These are phyloP conservation scores for Chaetorhynchus papuensis DNA, from an alignment of 2,113 vertebrate genomes.

Conservation along the genomic window DNA sequence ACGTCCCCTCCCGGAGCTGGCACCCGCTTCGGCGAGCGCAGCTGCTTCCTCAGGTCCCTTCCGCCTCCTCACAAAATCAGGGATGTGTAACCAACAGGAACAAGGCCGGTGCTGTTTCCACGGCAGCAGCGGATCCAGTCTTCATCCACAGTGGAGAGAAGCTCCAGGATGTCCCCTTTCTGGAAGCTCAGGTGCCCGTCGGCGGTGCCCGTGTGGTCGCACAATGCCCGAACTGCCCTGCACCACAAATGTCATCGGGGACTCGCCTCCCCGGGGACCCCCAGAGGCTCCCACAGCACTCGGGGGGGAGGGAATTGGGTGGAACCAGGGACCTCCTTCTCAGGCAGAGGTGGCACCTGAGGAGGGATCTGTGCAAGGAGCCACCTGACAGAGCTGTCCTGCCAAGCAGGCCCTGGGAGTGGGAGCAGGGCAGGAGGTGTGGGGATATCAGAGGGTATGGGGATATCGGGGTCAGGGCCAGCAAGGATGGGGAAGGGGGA, in stretches of 20 bases:
- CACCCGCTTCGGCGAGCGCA: neutral
- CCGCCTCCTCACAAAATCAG: constrained; percentile 78
- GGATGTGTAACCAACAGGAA: constrained; percentile 91
- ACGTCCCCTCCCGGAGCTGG: accelerated
- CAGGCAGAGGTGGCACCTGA: neutral
- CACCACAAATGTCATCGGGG: accelerated
- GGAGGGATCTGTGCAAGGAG: neutral
- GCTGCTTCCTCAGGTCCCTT: neutral
- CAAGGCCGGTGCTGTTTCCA: constrained; percentile 80
- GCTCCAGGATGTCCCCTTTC: constrained; percentile 85
- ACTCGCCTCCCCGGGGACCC: accelerated
- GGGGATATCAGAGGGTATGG: neutral
- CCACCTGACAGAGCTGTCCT: neutral
- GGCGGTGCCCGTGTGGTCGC: constrained; percentile 79
- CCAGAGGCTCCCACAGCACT: neutral
- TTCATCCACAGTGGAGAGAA: constrained; percentile 84
- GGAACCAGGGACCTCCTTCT: neutral
- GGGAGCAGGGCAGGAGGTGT: neutral
- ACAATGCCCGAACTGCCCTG: constrained; percentile 87
- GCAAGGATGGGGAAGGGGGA: neutral
- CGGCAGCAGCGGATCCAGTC: constrained; percentile 93
- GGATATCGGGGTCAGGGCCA: neutral
- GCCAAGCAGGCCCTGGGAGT: accelerated
- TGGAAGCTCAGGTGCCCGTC: constrained; percentile 81
- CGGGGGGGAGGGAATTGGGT: neutral